A percentile compares a stretch with the other conserved stretches of the same genome.
Conservation (phyloP, 2,888 invertebrate genomes). For the Caenorhabditis plicata region DNA sequence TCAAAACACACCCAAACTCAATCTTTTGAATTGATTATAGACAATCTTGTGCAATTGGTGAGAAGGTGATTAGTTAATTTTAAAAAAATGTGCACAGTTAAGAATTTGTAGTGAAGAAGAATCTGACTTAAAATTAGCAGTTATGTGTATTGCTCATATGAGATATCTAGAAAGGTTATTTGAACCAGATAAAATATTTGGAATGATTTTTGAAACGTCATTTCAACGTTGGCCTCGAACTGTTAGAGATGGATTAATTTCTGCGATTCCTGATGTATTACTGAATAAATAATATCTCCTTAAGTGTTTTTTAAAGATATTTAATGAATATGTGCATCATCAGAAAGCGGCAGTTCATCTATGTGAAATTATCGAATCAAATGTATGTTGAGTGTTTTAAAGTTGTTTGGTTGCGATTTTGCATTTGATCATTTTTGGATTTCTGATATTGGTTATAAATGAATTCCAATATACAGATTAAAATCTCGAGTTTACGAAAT, state of each 20-base stretch:
- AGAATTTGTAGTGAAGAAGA: not conserved
- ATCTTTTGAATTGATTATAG: slow-evolving; percentile 9
- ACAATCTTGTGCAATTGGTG: slow-evolving; percentile 9
- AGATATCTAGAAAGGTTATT: slow-evolving; percentile 15
- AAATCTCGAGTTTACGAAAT: too few relatives aligned
- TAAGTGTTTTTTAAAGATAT: slow-evolving; percentile 6
- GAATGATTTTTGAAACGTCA: slow-evolving; percentile 11
- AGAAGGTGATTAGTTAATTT: not conserved
- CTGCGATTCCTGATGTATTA: slow-evolving; percentile 15
- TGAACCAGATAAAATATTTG: slow-evolving; percentile 14
- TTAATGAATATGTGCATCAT: slow-evolving; percentile 14
- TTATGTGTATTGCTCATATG: slow-evolving; percentile 17
- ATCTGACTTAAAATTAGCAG: slow-evolving; percentile 1
- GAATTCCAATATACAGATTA: too few relatives aligned
- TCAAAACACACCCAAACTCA: slow-evolving; percentile 7
- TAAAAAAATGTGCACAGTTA: not conserved
- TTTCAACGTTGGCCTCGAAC: slow-evolving; percentile 12
- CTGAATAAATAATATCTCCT: not conserved
- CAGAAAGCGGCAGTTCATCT: slow-evolving; percentile 7
- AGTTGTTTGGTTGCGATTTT: too few relatives aligned
- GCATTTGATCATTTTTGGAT: too few relatives aligned
- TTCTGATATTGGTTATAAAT: too few relatives aligned
- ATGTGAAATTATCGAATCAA: slow-evolving; percentile 9
- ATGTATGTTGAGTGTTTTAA: too few relatives aligned
- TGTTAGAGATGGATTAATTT: slow-evolving; percentile 4